A percentile compares a stretch with the other conserved stretches of the same genome.
Conservation (phyloP, 2,888 invertebrate genomes). For the Erpobdella octoculata region DNA sequence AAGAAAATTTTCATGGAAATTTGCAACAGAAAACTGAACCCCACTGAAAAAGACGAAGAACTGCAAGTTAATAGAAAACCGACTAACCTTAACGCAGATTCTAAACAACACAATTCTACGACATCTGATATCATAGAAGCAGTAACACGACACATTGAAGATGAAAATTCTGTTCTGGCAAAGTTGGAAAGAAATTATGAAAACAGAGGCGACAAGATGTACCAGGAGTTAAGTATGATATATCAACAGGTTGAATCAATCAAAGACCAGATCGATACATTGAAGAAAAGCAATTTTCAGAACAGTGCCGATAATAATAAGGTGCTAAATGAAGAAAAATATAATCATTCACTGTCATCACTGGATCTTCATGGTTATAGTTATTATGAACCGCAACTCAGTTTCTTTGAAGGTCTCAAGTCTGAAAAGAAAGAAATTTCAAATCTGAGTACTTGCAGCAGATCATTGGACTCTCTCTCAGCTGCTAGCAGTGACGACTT, state of each 20-base stretch:
- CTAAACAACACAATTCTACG: not conserved
- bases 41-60: not conserved
- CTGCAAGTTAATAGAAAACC: not conserved
- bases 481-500: not conserved
- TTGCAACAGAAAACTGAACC: too few species aligned
- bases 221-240: not conserved
- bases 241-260: not conserved
- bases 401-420: too few species aligned
- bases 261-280: not conserved
- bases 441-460: too few species aligned
- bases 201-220: not conserved
- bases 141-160: not conserved
- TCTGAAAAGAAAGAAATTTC: too few species aligned
- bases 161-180: not conserved
- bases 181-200: not conserved
- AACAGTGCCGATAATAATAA: too few species aligned
- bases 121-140: not conserved
- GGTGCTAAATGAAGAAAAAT: too few species aligned
- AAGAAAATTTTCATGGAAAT: too few species aligned
- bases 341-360: too few species aligned
- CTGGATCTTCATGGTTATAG: too few species aligned
- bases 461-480: not conserved
- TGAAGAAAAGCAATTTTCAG: too few species aligned
- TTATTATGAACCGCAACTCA: too few species aligned
- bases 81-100: not conserved